Base-by-base conservation (phyloP, 2,797 vertebrate species). In the Thripadectes ignobilis region DNA sequence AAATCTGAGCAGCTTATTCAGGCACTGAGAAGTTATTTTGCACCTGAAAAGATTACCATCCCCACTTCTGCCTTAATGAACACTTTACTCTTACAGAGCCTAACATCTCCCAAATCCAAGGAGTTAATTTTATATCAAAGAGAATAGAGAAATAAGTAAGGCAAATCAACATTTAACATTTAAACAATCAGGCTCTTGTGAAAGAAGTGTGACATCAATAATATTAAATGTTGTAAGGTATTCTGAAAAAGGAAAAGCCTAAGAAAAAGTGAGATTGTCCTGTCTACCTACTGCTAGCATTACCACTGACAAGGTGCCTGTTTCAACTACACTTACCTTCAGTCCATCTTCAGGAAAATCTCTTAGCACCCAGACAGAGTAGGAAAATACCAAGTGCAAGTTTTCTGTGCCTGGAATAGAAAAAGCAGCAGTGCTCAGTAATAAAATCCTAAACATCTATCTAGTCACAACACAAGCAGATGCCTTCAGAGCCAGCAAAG, bases 291-390 rank as follows among this genome's bases (percentile, higher is more conserved):
- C 41, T 67, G 49, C 30, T 85, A 71, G 34, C 20, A 77, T n/a
- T 46, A 76, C 5, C 38, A 89, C n/a, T 2, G 4, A 38, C 29
- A 88, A 80, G 26, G 55, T 13, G 30, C 18, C 41, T 19, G 26
- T 41, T 89, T 77, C 73, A 94, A 75, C 17, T 30, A 46, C 39
- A 66, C 90, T 92, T 93, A 99, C 99, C 98, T 99, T 99, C 79
- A 99, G 96, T 21, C 99, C 99, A 72, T 99, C 99, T 75, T 99
- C 99, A 32, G 99, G 98, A 92, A 98, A 99, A 80, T 98, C 99
- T 97, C 99, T 99, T 63, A 99, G 97, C 88, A 99, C 99, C 99
- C 99, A 99, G 7, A 99, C 97, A 12, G 99, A 99, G 96, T 99
- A 99, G 91, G 99, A 99, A 96, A 99, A 99, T 65, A 99, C 99